Evolutionary conservation across 2,797 vertebrate species (phyloP).

Genomic region (Todus mexicanus): DNA sequence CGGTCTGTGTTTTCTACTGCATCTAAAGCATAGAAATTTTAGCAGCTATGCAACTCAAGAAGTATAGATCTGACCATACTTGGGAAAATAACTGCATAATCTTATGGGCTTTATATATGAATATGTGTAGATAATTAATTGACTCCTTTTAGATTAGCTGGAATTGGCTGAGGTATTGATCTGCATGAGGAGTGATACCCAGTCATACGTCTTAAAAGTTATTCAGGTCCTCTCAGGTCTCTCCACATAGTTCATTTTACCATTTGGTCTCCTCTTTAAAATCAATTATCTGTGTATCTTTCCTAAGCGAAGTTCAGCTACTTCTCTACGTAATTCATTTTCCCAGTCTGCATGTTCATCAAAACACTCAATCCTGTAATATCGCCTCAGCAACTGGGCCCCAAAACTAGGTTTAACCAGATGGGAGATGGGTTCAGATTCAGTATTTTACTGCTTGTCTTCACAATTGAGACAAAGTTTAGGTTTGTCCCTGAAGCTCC

Average conservation of each 20-base stretch:
- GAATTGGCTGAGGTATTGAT: not conserved
- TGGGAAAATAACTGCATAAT: not conserved
- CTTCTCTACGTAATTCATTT: not conserved
- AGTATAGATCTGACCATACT: not conserved
- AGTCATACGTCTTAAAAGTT: not conserved
- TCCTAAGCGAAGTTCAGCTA: not conserved
- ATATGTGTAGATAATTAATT: not conserved
- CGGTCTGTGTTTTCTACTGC: not conserved
- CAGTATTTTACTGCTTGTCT: not conserved
- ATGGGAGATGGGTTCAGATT: not conserved
- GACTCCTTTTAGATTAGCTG: not conserved
- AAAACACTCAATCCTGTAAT: not conserved
- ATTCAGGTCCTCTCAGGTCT: not conserved
- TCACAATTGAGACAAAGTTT: not conserved
- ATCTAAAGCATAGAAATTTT: not conserved
- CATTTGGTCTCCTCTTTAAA: not conserved
- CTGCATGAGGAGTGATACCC: fast-evolving
- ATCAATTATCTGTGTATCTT: not conserved
- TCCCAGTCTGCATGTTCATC: not conserved
- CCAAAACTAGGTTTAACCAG: not conserved
- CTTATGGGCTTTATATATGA: not conserved
- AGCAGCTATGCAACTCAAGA: not conserved
- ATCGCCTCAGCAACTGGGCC: not conserved
- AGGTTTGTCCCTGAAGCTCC: not conserved
- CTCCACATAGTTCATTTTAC: not conserved